Evolutionary conservation across 2,113 vertebrate genomes (phyloP).

Genomic region (Sturnira hondurensis): DNA sequence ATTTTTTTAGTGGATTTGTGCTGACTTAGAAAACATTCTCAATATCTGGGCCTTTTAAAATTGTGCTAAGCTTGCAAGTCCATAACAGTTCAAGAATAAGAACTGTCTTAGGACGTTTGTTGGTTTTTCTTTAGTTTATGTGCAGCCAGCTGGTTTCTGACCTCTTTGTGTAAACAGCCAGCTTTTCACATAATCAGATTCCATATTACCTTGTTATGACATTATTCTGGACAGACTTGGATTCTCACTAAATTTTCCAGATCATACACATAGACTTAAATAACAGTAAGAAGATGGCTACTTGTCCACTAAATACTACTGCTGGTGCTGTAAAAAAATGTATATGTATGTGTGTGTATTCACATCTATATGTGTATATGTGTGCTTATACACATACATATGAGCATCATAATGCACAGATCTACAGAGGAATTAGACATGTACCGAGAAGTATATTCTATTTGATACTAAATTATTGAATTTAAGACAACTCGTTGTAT

Average conservation of each 20-base stretch:
- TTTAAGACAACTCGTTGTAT: background rate
- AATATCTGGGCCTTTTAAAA: slow-evolving; percentile 37
- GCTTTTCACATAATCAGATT: slow-evolving; percentile 62
- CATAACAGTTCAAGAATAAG: slow-evolving; percentile 23
- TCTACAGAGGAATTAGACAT: background rate
- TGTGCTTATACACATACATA: background rate
- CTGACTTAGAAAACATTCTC: slow-evolving; percentile 59
- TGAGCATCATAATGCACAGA: background rate
- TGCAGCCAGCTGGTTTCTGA: slow-evolving; percentile 67
- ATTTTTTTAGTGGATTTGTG: slow-evolving; percentile 28
- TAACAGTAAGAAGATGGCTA: slow-evolving; percentile 6
- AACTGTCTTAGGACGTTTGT: slow-evolving; percentile 53
- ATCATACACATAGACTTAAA: background rate
- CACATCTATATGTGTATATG: background rate
- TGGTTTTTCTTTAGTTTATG: slow-evolving; percentile 68
- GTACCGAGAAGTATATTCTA: background rate
- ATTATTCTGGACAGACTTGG: slow-evolving; percentile 34
- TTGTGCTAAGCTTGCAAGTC: slow-evolving; percentile 51
- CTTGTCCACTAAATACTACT: background rate
- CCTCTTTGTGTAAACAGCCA: slow-evolving; percentile 58
- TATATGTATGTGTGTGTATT: rapidly evolving
- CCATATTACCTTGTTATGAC: slow-evolving; percentile 47
- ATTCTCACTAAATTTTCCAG: slow-evolving; percentile 30
- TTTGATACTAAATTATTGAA: background rate
- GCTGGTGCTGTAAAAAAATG: background rate